phyloP scores from a whole-genome alignment of 1,140 invertebrate species.

The Plodia interpunctella region DNA sequence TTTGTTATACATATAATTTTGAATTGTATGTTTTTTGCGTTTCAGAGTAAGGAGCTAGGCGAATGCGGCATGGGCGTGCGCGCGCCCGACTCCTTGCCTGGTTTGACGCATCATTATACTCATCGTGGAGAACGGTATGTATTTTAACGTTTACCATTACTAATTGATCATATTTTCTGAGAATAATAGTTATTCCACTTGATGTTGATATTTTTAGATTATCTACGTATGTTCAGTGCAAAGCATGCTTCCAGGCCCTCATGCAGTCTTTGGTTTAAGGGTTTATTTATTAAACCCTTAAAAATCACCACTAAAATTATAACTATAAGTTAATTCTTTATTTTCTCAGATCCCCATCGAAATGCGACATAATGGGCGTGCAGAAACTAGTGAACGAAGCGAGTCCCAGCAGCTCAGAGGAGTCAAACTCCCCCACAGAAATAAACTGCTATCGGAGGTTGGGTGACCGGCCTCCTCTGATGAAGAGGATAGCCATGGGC shows the following conservation, averaged over 20 bases:
- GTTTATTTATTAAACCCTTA: no score
- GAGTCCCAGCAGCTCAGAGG: conserved; percentile 88
- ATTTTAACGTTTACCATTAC: no score
- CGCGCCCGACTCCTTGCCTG: conserved; percentile 67
- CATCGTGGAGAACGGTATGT: conserved; percentile 49
- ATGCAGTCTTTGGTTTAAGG: no score
- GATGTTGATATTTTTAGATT: no score
- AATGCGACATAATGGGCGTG: conserved; percentile 68
- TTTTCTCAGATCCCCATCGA: conserved; percentile 59
- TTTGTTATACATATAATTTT: no score
- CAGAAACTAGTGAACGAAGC: conserved; percentile 57
- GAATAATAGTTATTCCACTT: no score
- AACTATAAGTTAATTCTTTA: not conserved
- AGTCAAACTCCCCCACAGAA: conserved; percentile 92
- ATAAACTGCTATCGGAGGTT: conserved; percentile 90
- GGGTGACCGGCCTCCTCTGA: conserved; percentile 88
- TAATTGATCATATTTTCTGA: no score
- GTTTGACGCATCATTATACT: conserved; percentile 60
- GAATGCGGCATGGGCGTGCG: conserved; percentile 52
- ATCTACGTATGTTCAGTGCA: no score
- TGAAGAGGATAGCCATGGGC: conserved; percentile 86
- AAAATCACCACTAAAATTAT: no score
- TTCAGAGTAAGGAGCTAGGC: conserved; percentile 71
- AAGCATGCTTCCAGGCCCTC: no score
- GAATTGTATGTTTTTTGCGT: conserved; percentile 19